Evolutionary conservation across 2,113 vertebrate species (phyloP).

Genomic region (Pleuronectes platessa): DNA sequence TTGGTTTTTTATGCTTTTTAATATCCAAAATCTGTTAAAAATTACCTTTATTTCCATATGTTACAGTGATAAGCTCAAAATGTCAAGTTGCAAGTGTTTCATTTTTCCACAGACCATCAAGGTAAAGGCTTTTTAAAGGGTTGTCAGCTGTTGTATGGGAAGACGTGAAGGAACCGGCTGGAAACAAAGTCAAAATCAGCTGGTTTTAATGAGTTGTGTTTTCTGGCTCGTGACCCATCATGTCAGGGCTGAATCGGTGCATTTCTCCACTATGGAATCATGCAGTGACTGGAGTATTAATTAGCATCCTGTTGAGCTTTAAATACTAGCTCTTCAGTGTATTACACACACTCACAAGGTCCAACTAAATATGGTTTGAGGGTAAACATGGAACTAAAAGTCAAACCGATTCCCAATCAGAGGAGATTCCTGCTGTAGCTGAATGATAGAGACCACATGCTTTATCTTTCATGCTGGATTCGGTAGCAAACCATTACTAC

Average conservation of each 20-base stretch:
- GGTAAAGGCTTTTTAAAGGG: constrained; percentile 43
- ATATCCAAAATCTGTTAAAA: neutral
- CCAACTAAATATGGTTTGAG: neutral
- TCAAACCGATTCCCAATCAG: no score
- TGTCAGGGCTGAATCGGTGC: constrained; percentile 42
- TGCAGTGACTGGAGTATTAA: constrained; percentile 5
- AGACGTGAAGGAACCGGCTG: constrained; percentile 26
- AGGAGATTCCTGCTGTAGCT: no score
- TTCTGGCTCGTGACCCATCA: constrained; percentile 29
- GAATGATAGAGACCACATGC: no score
- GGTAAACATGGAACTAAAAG: neutral
- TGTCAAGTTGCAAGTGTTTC: neutral
- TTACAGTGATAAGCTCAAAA: neutral
- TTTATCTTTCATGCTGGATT: neutral
- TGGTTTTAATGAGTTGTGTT: constrained; percentile 48
- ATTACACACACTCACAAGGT: neutral
- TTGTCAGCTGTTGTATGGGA: constrained; percentile 45
- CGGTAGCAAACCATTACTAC: neutral
- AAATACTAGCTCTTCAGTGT: neutral
- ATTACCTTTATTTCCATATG: neutral
- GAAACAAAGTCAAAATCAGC: constrained; percentile 62
- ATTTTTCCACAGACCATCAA: constrained; percentile 2
- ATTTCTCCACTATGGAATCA: constrained; percentile 42
- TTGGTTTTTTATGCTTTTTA: neutral
- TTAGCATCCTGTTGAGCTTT: constrained; percentile 10